phyloP scores from a whole-genome alignment of 2,113 vertebrate species.

The Vimba vimba region DNA sequence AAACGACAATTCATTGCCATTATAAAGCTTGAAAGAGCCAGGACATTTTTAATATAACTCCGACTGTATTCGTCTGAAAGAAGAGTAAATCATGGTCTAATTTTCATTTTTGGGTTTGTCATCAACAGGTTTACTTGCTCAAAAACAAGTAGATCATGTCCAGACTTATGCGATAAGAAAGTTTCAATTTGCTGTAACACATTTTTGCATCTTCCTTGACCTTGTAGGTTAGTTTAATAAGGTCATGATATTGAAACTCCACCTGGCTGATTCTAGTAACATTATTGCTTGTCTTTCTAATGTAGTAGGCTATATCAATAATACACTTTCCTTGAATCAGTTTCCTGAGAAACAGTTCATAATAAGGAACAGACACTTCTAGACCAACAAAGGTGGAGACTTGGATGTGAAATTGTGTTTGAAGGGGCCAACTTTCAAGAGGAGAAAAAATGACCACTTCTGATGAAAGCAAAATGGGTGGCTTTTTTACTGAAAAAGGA shows the following conservation, averaged over 20 bases:
- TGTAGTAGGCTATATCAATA: background rate
- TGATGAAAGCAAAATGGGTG: background rate
- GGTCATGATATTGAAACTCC: background rate
- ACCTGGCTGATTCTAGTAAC: background rate
- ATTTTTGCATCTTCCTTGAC: background rate
- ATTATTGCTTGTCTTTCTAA: background rate
- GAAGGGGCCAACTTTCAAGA: conserved; percentile 5
- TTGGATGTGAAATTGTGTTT: background rate
- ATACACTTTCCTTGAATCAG: background rate
- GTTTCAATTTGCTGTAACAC: background rate
- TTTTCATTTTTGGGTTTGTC: background rate
- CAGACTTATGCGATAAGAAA: background rate
- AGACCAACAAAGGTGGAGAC: conserved; percentile 3
- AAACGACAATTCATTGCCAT: no score
- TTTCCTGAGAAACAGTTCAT: background rate
- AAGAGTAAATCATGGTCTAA: no score
- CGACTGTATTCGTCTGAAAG: no score
- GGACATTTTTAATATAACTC: no score
- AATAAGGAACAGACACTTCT: background rate
- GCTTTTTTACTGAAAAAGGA: background rate
- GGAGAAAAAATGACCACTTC: background rate
- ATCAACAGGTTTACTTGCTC: background rate
- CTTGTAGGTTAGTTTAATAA: conserved; percentile 5
- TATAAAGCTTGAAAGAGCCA: no score
- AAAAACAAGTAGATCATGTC: background rate